Percentiles rank a stretch among this genome's conserved stretches.
These are phyloP conservation scores for Aphelinus certus DNA, from an alignment of 1,140 invertebrate species.

Conservation along the genomic window DNA sequence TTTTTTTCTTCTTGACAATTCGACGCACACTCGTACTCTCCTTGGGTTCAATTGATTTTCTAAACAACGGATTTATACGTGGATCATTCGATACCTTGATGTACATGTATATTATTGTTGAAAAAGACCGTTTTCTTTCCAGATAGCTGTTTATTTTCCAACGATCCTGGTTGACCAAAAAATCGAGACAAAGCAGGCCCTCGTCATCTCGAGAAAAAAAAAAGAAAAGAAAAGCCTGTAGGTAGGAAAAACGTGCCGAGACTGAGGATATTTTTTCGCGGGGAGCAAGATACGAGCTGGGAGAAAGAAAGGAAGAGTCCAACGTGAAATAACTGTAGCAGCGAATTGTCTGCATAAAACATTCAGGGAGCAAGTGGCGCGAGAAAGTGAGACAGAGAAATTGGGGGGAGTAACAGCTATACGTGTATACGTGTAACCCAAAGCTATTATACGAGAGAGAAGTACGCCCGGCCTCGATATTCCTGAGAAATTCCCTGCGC, in stretches of 20 bases:
- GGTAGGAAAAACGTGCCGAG: slow-evolving; percentile 48
- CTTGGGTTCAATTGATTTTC: too few relatives aligned
- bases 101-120: too few relatives aligned
- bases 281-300: not conserved
- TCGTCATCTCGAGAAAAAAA: slow-evolving; percentile 36
- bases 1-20: too few relatives aligned
- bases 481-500: slow-evolving; percentile 41
- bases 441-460: slow-evolving; percentile 51
- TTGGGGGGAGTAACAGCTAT: slow-evolving; percentile 49
- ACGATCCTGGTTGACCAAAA: slow-evolving; percentile 4
- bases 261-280: slow-evolving; percentile 56
- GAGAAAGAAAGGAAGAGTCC: slow-evolving; percentile 9
- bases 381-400: slow-evolving; percentile 24
- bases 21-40: too few relatives aligned
- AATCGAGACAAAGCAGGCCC: slow-evolving; percentile 37
- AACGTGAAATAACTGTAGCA: slow-evolving; percentile 62
- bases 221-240: slow-evolving; percentile 50
- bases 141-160: not conserved
- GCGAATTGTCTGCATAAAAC: slow-evolving; percentile 65
- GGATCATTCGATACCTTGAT: too few relatives aligned
- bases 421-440: slow-evolving; percentile 50
- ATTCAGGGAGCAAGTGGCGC: slow-evolving; percentile 57
- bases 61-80: too few relatives aligned
- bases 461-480: slow-evolving; percentile 46
- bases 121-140: too few relatives aligned